Evolutionary conservation across 2,797 vertebrate species (phyloP), one percentile per base, ranked within the genome.

Genomic region (Rhynchonycteris naso): DNA sequence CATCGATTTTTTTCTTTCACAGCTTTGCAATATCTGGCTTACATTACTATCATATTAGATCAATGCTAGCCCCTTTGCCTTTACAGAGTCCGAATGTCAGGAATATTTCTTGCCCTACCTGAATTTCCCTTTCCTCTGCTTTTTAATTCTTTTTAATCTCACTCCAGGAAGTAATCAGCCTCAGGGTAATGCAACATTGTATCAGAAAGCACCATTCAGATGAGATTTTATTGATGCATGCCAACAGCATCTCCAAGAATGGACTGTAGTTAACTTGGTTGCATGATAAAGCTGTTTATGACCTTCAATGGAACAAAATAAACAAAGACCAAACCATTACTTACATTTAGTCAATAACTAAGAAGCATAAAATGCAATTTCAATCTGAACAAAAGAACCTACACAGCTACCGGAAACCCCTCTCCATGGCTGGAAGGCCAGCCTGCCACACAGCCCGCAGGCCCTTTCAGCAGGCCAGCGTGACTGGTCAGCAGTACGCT

Each of bases 31-130:
- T 88, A 84, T 88, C 86, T 92, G 78, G n/a, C 65, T 94, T 43
- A 75, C 80, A 91, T 93, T 81, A 83, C 71, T 88, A 33, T 79
- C 78, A 69, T 88, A 91, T 90, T 93, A 94, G 94, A 96, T 90
- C 90, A 94, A 90, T 83, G 58, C 63, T 79, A 85, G 80, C 91
- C 30, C 33, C 33, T 94, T 94, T 88, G 63, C 88, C 85, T 96
- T 94, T 81, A 50, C 47, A 38, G 91, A 96, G 24, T 82, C 66
- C 59, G n/a, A 65, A 14, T 75, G 86, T 93, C 93, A 96, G 82
- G 56, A 90, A 83, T 94, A 94, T 93, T 94, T 96, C 93, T 93
- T 96, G 69, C 75, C 90, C 91, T 91, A 88, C 93, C 88, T 95
- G 58, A 93, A 96, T 97, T 94, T 93, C 78, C 21, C 75, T 92